Conservation (phyloP, 64 coral and sea anemone genomes). For the Montipora cactus region DNA sequence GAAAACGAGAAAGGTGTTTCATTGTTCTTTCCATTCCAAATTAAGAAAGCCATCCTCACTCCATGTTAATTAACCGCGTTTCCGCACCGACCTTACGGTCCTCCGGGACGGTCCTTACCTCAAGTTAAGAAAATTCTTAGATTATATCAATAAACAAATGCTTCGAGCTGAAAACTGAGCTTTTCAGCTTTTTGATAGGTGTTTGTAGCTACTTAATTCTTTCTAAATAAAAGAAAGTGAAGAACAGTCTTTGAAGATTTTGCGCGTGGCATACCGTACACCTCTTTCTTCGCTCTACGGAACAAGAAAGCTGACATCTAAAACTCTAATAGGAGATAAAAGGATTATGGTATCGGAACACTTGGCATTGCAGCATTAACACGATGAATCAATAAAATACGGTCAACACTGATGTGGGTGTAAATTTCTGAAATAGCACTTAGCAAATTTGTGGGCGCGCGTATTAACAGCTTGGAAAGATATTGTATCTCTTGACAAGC, state of each 20-base stretch:
- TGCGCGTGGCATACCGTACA: neutral
- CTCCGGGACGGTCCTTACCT: neutral
- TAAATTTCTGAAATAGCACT: neutral
- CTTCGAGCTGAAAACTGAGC: neutral
- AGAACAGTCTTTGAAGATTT: too few relatives aligned
- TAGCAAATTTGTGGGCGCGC: neutral
- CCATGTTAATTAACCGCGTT: neutral
- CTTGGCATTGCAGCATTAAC: conserved; percentile 24
- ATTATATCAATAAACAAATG: neutral
- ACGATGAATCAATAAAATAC: conserved; percentile 16
- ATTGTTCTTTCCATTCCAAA: neutral
- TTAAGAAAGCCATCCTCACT: neutral
- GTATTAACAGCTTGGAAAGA: conserved; percentile 9
- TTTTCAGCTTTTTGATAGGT: neutral
- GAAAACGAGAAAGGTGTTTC: neutral
- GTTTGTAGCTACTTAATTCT: too few relatives aligned
- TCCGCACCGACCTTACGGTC: neutral
- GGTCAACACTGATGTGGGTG: neutral
- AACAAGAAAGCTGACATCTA: conserved; percentile 9
- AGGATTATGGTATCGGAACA: conserved; percentile 39
- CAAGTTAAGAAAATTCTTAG: neutral
- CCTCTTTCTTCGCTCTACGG: neutral
- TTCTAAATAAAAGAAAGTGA: too few relatives aligned
- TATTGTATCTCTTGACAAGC: conserved; percentile 11
- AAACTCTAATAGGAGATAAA: conserved; percentile 28